Evolutionary conservation across 2,113 vertebrate species (phyloP), one percentile per base, ranked within the genome.

Genomic region (Elephantulus edwardii): DNA sequence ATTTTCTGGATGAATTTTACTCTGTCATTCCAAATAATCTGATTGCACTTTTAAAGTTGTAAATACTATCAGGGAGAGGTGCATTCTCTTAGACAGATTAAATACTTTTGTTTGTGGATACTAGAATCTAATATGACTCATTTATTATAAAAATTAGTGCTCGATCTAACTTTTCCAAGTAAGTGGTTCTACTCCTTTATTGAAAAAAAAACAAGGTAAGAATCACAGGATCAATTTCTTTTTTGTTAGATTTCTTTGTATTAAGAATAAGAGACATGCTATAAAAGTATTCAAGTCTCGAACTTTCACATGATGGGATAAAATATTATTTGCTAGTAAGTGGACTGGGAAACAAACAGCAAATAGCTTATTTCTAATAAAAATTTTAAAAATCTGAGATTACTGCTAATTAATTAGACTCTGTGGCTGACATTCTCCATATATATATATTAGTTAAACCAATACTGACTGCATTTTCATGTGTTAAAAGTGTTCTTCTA

Each of bases 131-230:
- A 14, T 48, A 46, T 86, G 20, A 87, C 78, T 87, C 56, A 50
- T 90, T 81, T 48, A 70, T 71, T 81, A 82, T 75, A 8, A 58
- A 33, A 87, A 71, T 87, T 71, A 82, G n/a, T 75, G 46, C 13
- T 26, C 77, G 8, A 78, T 74, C 22, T 70, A 84, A 81, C 14
- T 83, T 78, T 56, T 8, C 33, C 46, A n/a, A 84, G 48, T 46
- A 86, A 11, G 12, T 86, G 22, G 8, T 16, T 62, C 13, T 6
- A 89, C n/a, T 0, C 26, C 62, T 77, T 56, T 60, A 58, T 30
- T 86, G 28, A 30, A 94, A 86, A 76, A 85, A 71, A 74, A 20
- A n/a, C n/a, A n/a, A 40, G 19, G 10, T 10, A 89, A 46, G 1
- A 81, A 89, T 89, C 68, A 81, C 28, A 83, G 90, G 22, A 11